phyloP scores from a whole-genome alignment of 2,888 invertebrate genomes.

The Micoletzkya japonica region DNA sequence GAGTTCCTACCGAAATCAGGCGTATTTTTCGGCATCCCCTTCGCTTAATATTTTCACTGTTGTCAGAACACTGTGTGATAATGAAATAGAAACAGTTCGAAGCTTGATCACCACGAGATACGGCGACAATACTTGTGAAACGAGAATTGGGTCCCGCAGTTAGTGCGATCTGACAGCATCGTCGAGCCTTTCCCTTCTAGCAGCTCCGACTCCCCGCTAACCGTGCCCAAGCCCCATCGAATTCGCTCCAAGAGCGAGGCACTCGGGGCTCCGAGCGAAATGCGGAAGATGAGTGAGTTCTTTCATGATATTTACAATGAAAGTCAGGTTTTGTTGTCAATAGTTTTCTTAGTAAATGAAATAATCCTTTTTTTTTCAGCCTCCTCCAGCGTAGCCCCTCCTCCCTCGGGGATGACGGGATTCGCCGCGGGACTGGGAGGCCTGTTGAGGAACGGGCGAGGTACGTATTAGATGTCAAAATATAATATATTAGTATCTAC shows the following conservation, averaged over 20 bases:
- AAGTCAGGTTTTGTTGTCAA: too few relatives aligned
- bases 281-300: slow-evolving; percentile 19
- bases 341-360: neutral
- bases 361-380: slow-evolving; percentile 3
- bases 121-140: neutral
- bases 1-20: too few relatives aligned
- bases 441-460: slow-evolving; percentile 18
- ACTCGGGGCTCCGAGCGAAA: neutral
- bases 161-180: too few relatives aligned
- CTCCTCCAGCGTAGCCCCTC: neutral
- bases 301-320: neutral
- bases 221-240: neutral
- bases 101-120: neutral
- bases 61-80: too few relatives aligned
- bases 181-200: neutral
- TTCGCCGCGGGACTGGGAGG: slow-evolving; percentile 22
- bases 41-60: too few relatives aligned
- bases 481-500: too few relatives aligned
- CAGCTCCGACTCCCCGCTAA: neutral
- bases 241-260: slow-evolving; percentile 25
- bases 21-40: too few relatives aligned
- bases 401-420: neutral
- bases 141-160: too few relatives aligned
- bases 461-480: too few relatives aligned
- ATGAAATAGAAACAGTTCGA: too few relatives aligned